phyloP scores from a whole-genome alignment of 2,113 vertebrate species.

The Lathamus discolor region DNA sequence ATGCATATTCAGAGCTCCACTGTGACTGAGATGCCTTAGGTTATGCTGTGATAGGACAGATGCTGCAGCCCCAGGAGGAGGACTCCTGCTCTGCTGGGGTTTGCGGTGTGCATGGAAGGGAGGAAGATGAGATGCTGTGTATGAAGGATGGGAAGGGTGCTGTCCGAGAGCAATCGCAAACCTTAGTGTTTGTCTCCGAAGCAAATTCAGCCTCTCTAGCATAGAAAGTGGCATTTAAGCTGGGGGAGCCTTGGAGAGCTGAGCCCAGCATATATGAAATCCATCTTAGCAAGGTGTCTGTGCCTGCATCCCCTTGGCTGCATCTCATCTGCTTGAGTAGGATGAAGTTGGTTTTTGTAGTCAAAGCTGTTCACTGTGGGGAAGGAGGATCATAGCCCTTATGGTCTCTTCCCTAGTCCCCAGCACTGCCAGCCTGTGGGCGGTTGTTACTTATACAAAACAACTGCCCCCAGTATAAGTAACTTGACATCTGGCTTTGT shows the following conservation, averaged over 20 bases:
- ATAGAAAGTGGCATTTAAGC: neutral
- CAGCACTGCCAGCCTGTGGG: neutral
- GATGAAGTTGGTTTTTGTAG: neutral
- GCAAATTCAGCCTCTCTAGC: neutral
- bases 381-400: neutral
- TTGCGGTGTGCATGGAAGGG: neutral
- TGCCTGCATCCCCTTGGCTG: neutral
- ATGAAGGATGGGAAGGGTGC: neutral
- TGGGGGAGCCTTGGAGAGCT: neutral
- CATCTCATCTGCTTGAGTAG: neutral
- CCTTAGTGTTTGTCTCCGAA: neutral
- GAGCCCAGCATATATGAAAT: neutral
- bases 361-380: neutral
- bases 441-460: neutral
- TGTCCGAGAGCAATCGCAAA: neutral
- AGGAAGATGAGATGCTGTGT: neutral
- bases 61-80: neutral
- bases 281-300: neutral
- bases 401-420: neutral
- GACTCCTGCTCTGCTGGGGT: neutral
- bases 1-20: neutral
- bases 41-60: neutral
- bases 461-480: neutral
- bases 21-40: constrained; percentile 7
- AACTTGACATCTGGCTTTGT: neutral